Base-by-base conservation (phyloP, 2,888 invertebrate species). In the Hyppa rectilinea region DNA sequence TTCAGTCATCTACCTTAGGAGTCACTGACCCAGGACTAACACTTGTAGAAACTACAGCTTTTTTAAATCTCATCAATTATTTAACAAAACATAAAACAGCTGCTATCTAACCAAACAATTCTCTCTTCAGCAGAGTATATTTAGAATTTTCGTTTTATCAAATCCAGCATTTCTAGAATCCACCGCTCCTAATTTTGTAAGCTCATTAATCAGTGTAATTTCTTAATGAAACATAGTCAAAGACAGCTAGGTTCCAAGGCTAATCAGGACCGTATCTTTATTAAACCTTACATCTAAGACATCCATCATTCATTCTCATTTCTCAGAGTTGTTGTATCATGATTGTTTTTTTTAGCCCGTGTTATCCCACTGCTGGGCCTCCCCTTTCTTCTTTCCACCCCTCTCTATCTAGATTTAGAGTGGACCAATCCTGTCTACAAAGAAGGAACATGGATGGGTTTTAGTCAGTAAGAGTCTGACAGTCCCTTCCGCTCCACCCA, bases 161-260 rank as follows among this genome's bases (percentile, higher is more conserved):
- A 36, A 31, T 14, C n/a, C 40, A 29, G 26, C 17, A 9, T n/a
- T 4, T 45, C 34, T 55, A 60, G 50, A 73, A 50, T 50, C 20
- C 38, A 73, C 45, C 34, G 69, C 52, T 31, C 26, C 58, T 80
- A 79, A 80, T 73, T 80, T 31, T 14, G 31, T 63, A 40, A 29
- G 43, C 53, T 74, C 78, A 78, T 80, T 77, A 70, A 80, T 74
- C 68, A 76, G 49, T 49, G 76, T 72, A 71, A 71, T 68, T 80
- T 47, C 43, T 68, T 80, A 76, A 76, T 68, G 76, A 76, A 71
- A 75, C 47, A 49, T 34, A 56, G 62, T 69, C 52, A 56, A 29
- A 50, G 64, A 55, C 71, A 77, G 52, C 43, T 49, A 66, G 47
- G 56, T 43, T 64, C 23, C 31, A 29, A 68, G 59, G 71, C 45